Evolutionary conservation across 1,140 invertebrate genomes (phyloP).

Genomic region (Melitaea cinxia): DNA sequence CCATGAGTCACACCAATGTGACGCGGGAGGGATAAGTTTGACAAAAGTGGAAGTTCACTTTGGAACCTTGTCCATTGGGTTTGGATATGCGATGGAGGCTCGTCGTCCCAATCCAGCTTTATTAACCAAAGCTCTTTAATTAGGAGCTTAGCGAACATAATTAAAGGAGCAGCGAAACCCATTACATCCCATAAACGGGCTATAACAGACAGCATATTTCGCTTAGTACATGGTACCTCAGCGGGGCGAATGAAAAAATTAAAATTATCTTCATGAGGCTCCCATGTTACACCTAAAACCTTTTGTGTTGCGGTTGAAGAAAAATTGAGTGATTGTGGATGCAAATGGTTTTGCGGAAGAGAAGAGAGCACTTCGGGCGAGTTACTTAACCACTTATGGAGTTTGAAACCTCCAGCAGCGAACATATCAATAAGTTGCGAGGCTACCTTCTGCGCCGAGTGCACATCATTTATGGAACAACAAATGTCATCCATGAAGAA

Average conservation of each 20-base stretch:
- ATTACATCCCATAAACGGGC: slow-evolving; percentile 38
- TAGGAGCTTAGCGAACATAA: slow-evolving; percentile 48
- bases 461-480: not conserved
- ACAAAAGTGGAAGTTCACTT: slow-evolving; percentile 18
- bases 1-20: slow-evolving; percentile 8
- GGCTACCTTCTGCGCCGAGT: not conserved
- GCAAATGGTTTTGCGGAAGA: not conserved
- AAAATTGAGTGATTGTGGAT: not conserved
- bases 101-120: slow-evolving; percentile 55
- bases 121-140: slow-evolving; percentile 53
- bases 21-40: slow-evolving; percentile 14
- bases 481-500: not conserved
- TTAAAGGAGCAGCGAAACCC: slow-evolving; percentile 36
- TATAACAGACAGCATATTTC: slow-evolving; percentile 26
- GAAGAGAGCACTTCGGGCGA: not conserved
- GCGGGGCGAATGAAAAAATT: not conserved
- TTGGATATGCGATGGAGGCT: slow-evolving; percentile 15
- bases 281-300: not conserved
- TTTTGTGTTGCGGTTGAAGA: not conserved
- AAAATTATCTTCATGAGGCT: not conserved
- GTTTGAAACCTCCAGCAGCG: not conserved
- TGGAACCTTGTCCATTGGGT: slow-evolving; percentile 1
- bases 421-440: not conserved
- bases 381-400: not conserved
- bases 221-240: not conserved